Base-by-base conservation (phyloP, 2,888 invertebrate genomes). In the Leucoptera coffeella region DNA sequence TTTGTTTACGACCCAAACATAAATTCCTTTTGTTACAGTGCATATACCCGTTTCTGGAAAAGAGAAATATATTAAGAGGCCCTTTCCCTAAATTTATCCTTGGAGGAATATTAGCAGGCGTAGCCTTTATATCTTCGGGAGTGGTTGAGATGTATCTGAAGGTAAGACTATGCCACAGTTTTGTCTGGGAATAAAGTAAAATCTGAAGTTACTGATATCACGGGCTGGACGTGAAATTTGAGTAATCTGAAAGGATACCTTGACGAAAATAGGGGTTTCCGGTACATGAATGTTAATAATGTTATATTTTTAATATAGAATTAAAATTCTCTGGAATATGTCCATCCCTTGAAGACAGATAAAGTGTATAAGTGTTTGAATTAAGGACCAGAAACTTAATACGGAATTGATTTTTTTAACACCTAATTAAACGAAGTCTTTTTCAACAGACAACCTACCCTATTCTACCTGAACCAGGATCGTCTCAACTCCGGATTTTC, bases 71-170 rank as follows among this genome's bases (percentile, higher is more conserved):
- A 9, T 48, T 84, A 25, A 67, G 56, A 31, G 85, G 83, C 26
- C 85, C 89, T 0, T 60, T 90, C 5, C 82, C 85, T 44, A 78
- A 84, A 42, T 75, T 93, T 55, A 77, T 77, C 1, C 58, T 77
- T 4, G 93, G 93, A 1, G 88, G 91, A 26, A 38, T 85, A 9
- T 42, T 93, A 9, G 85, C 88, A 2, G 81, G 80, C 0, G 20
- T 80, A 0, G 75, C 92, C 0, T 93, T 91, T 47, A 60, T 82
- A n/a, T 58, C 83, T 4, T 85, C 92, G 1, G 89, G 80, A 0
- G 35, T 80, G 4, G 71, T 91, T 1, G 84, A 88, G 45, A 47
- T 82, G 8, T 55, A 73, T 28, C 48, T 85, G n/a, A 80, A 82
- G 69, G 80, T 77, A 43, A 20, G 9, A 12, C 9, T 9, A 2